Base-by-base conservation (phyloP, 2,888 invertebrate species). In the Vesta saturnalis region DNA sequence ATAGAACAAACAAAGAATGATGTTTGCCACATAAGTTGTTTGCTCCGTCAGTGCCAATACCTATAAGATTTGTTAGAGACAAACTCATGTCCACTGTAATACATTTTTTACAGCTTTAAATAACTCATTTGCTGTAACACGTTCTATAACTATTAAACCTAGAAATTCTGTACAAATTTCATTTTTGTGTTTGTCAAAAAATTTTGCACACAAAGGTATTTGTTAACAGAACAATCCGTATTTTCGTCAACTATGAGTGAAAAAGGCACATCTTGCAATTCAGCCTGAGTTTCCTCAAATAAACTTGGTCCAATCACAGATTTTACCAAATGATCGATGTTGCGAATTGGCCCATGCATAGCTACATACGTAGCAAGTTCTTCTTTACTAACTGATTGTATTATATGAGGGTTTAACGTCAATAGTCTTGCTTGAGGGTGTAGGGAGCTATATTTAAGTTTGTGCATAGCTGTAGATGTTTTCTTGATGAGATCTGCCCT, bases 41-140 rank as follows among this genome's bases (percentile, higher is more conserved):
- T 0, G 68, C 77, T 2, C 77, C 76, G 74, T 76, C 74, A n/a
- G 75, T 74, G 12, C 77, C 75, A 39, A 77, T 16, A 5, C 74
- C 75, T 14, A 73, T 67, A 15, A 77, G 16, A 10, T 30, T 30
- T 30, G 4, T 4, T 10, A 30, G 10, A 30, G 5, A 6, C 5
- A 30, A 10, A 6, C 30, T 10, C n/a, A n/a, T n/a, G n/a, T n/a
- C n/a, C n/a, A n/a, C n/a, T n/a, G n/a, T n/a, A n/a, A n/a, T n/a
- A n/a, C n/a, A n/a, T n/a, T n/a, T n/a, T n/a, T n/a, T n/a, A 30
- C 10, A 30, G 5, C 30, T 30, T 6, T 6, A 30, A 30, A 30
- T 30, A 30, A 30, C 30, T 6, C 30, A 30, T 10, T 30, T n/a
- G n/a, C n/a, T 30, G n/a, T n/a, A n/a, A n/a, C n/a, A n/a, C n/a